Evolutionary conservation across 2,113 vertebrate species (phyloP).

Genomic region (Chionis minor): DNA sequence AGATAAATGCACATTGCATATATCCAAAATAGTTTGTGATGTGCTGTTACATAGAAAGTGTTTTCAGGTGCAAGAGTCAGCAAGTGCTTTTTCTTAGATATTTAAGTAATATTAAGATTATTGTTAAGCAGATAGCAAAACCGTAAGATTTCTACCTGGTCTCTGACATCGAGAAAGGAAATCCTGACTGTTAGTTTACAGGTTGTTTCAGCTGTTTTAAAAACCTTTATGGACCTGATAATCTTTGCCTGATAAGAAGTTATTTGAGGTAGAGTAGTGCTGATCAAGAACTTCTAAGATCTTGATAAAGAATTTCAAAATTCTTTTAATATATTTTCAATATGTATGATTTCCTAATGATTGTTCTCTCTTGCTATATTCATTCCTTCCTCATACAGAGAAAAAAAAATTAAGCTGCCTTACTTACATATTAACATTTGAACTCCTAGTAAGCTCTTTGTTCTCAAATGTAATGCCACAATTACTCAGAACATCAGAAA

Average conservation of each 20-base stretch:
- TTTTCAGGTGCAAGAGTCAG: no score
- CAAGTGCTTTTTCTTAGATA: no score
- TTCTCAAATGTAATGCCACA: neutral
- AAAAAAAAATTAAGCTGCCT: neutral
- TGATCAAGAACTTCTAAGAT: neutral
- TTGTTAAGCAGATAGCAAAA: neutral
- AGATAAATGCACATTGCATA: fast-evolving
- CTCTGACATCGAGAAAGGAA: neutral
- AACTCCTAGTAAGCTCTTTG: neutral
- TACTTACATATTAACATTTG: neutral
- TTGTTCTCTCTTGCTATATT: neutral
- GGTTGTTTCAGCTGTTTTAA: neutral
- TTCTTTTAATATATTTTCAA: neutral
- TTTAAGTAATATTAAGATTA: no score
- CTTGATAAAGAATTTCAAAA: neutral
- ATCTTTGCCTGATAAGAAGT: neutral
- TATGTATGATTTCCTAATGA: neutral
- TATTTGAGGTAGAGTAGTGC: neutral
- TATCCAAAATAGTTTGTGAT: neutral
- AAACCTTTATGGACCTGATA: neutral
- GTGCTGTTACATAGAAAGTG: no score
- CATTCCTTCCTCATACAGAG: neutral
- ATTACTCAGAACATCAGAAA: neutral
- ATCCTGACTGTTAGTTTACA: neutral
- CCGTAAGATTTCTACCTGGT: neutral